These are phyloP conservation scores for Octodonta nipae DNA, from an alignment of 2,888 invertebrate genomes.

Conservation along the genomic window DNA sequence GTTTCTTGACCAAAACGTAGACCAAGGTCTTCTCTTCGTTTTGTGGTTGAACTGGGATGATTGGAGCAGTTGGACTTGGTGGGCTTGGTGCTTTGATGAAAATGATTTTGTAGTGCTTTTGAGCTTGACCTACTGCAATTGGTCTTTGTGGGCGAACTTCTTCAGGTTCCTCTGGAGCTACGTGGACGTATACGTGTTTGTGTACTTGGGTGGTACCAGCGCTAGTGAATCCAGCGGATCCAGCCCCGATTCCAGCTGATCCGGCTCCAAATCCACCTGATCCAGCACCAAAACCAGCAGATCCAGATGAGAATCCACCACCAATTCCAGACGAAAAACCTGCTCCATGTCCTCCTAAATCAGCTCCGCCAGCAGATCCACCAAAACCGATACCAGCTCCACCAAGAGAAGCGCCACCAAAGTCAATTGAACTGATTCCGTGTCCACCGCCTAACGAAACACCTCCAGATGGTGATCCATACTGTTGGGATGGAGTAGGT, in stretches of 20 bases:
- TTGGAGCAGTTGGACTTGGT: constrained; percentile 62
- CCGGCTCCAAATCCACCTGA: constrained; percentile 3
- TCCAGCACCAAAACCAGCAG: constrained; percentile 2
- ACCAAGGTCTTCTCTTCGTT: constrained; percentile 81
- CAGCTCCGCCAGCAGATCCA: constrained; percentile 1
- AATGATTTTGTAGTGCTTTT: constrained; percentile 83
- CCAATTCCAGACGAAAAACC: not conserved
- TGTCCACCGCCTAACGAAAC: constrained; percentile 12
- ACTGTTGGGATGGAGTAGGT: constrained; percentile 8
- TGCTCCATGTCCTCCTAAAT: constrained; percentile 1
- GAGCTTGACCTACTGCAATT: constrained; percentile 55
- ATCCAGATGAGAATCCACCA: constrained; percentile 1
- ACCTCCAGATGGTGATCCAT: constrained; percentile 8
- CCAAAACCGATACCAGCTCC: constrained; percentile 2
- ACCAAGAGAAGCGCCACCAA: not conserved
- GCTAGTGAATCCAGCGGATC: constrained; percentile 4
- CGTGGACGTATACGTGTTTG: constrained; percentile 80
- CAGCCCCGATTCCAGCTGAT: constrained; percentile 3
- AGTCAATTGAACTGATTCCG: constrained; percentile 2
- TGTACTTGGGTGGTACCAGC: constrained; percentile 50
- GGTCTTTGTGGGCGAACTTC: constrained; percentile 50
- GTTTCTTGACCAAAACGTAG: constrained; percentile 78
- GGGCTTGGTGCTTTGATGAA: constrained; percentile 55
- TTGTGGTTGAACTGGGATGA: constrained; percentile 64
- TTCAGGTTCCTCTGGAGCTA: constrained; percentile 73